Conservation (phyloP, 2,113 vertebrate species). For the Brachypodius melanocephalos region DNA sequence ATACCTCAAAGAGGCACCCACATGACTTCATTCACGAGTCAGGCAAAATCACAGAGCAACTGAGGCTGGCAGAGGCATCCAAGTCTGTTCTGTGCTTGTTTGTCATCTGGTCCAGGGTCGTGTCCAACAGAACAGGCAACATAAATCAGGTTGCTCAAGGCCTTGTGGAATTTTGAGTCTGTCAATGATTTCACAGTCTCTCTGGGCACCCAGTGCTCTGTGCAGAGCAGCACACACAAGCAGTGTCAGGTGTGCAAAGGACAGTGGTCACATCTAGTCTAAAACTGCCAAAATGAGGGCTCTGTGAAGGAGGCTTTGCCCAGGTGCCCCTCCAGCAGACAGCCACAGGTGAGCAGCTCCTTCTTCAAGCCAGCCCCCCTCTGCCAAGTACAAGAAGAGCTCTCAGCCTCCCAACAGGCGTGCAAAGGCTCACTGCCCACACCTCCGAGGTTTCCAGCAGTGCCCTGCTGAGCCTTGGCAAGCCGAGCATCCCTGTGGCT, state of each 20-base stretch:
- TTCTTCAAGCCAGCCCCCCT: not conserved
- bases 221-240: not conserved
- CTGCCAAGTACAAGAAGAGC: not conserved
- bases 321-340: not conserved
- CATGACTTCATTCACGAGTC: accelerated
- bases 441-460: not conserved
- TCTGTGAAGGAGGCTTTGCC: not conserved
- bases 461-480: not conserved
- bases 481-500: not conserved
- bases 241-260: not conserved
- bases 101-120: not conserved
- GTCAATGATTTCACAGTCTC: not conserved
- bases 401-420: not conserved
- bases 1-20: not conserved
- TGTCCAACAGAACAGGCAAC: not conserved
- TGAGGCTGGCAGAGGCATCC: not conserved
- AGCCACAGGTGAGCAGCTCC: not conserved
- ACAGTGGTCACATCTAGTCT: too few relatives aligned
- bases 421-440: not conserved
- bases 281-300: accelerated
- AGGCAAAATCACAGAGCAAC: not conserved
- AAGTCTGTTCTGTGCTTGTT: accelerated
- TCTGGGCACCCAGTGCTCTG: not conserved
- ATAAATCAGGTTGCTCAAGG: not conserved
- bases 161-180: not conserved